Evolutionary conservation across 2,113 vertebrate genomes (phyloP), one percentile per base, ranked within the genome.

Genomic region (Anguilla rostrata): DNA sequence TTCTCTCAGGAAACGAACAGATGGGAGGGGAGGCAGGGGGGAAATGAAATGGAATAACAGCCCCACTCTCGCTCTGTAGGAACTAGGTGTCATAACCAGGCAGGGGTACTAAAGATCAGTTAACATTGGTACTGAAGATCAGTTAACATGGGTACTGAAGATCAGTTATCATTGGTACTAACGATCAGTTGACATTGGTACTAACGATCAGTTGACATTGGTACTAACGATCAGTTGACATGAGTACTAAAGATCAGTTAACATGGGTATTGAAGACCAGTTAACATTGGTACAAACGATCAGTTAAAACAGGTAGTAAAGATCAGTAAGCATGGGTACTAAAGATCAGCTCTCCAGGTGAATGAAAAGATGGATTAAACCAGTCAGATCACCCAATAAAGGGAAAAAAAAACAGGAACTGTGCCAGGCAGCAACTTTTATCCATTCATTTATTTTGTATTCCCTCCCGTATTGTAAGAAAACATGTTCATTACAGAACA

Each of bases 21-120:
- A 18, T 80, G 78, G 40, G 71, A 75, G 71, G 71, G n/a, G 71
- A 75, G 71, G 9, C 20, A 75, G 12, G 15, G 78, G 40, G 78
- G 26, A 83, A 53, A 53, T 83, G 81, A 39, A 41, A 39, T 41
- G 49, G 79, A 86, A 46, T 43, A 86, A 88, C 79, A 81, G 46
- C 90, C 92, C 90, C 91, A 89, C 66, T 93, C 93, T 95, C 94
- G 89, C 94, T 96, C 95, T 96, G 95, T 94, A 95, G 95, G 95
- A 91, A 92, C 92, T 91, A 91, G 92, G 94, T 95, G 95, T 95
- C 94, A 53, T 92, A 94, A 95, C 95, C 94, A 95, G 95, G 95
- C 95, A 96, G 94, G 88, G 88, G 88, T 92, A 94, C 94, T 95
- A 95, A 95, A 96, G 95, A 95, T 95, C 94, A 96, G 49, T 53